A percentile compares a stretch with the other conserved stretches of the same genome.
Conservation (phyloP, 2,888 invertebrate species). For the Hypomecis atomaria region DNA sequence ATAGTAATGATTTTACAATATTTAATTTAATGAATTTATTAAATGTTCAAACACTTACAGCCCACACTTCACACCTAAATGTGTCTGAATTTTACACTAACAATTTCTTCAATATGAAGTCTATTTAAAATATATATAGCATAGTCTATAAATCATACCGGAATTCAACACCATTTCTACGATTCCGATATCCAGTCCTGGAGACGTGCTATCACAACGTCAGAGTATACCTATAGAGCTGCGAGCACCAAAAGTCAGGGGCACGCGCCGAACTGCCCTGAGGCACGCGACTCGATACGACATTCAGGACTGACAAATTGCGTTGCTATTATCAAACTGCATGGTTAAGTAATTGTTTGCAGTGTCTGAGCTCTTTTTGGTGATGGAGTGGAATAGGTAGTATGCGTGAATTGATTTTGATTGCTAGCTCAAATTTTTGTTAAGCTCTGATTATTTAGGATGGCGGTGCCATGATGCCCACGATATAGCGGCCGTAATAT, state of each 20-base stretch:
- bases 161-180: not conserved
- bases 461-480: too few species aligned
- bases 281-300: slow-evolving; percentile 43
- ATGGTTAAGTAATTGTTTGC: slow-evolving; percentile 29
- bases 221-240: slow-evolving; percentile 15
- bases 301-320: slow-evolving; percentile 26
- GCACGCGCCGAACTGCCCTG: slow-evolving; percentile 45
- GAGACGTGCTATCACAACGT: not conserved
- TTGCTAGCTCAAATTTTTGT: too few species aligned
- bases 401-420: too few species aligned
- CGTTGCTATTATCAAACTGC: slow-evolving; percentile 26
- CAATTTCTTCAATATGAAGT: too few species aligned
- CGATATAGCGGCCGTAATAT: too few species aligned
- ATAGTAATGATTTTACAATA: too few species aligned
- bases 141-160: not conserved
- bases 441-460: too few species aligned
- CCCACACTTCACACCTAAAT: too few species aligned
- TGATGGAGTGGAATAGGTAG: not conserved
- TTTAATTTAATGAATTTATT: too few species aligned
- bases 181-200: slow-evolving; percentile 2
- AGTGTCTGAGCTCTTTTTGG: slow-evolving; percentile 3
- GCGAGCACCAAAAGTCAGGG: slow-evolving; percentile 45
- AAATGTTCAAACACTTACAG: too few species aligned
- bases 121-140: too few species aligned
- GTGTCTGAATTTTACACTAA: too few species aligned